phyloP scores from a whole-genome alignment of 2,113 vertebrate genomes.

The Chauna torquata region DNA sequence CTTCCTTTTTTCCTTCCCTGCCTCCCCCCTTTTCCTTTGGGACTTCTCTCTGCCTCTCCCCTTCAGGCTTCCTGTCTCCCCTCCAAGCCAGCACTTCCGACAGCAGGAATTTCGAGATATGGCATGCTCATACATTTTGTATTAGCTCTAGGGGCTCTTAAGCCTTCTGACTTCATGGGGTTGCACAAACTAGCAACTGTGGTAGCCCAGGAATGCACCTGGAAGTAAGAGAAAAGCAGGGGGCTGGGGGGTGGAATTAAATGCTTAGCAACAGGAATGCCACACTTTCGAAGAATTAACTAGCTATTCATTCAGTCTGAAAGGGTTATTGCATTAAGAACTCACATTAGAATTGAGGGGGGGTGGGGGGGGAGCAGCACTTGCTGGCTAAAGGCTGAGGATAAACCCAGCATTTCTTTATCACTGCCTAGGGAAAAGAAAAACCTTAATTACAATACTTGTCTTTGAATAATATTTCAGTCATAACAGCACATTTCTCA shows the following conservation, averaged over 20 bases:
- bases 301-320: constrained; percentile 63
- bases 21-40: not conserved
- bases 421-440: constrained; percentile 74
- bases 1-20: not conserved
- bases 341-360: constrained; percentile 65
- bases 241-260: not conserved
- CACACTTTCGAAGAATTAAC: constrained; percentile 66
- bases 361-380: not conserved
- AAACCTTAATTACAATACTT: constrained; percentile 77
- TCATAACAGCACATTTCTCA: constrained; percentile 76
- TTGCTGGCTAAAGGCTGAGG: constrained; percentile 61
- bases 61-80: constrained; percentile 37
- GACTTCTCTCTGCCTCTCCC: constrained; percentile 10
- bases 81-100: not conserved
- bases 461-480: constrained; percentile 80
- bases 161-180: constrained; percentile 52
- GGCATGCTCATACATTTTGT: constrained; percentile 35
- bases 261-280: constrained; percentile 64
- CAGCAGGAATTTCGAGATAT: constrained; percentile 43
- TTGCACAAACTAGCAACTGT: constrained; percentile 12
- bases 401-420: constrained; percentile 69
- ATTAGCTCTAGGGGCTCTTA: constrained; percentile 53
- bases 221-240: constrained; percentile 15
- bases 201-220: constrained; percentile 30
- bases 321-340: constrained; percentile 67